Base-by-base conservation (phyloP, 1,140 invertebrate genomes). In the Andricus grossulariae region DNA sequence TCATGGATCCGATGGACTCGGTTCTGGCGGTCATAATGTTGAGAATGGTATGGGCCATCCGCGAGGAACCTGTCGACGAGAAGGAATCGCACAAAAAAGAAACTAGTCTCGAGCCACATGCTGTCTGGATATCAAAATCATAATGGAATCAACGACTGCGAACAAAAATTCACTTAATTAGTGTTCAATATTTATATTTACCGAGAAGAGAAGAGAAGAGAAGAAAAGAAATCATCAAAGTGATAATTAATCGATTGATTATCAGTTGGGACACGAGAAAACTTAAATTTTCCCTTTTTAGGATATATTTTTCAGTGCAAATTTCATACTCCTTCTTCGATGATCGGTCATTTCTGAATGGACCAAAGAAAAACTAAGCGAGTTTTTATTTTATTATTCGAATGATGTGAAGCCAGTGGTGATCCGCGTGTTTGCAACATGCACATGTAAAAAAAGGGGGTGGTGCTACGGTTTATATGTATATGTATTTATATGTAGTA, bases 1-100 rank as follows among this genome's bases (percentile, higher is more conserved):
- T 98, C 82, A 97, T 99, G 94, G 99, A 99, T 92, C 97, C 98
- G 0, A 89, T 98, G 32, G 98, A 99, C 90, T 97, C 97, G 90
- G 93, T 98, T 50, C 92, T 96, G 25, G 94, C 95, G 15, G 91
- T 95, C 45, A 92, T 95, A 78, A 94, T 96, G 88, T 90, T 95
- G 72, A 92, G 94, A 76, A 94, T 96, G 86, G 92, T 96, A 10
- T 77, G 85, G 19, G 89, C 90, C 1, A 86, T 91, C 70, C 88
- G 89, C 1, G 90, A 91, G 50, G 90, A 91, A 54, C 54, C 85
- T 3, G 25, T 75, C 1, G 89, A 91, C 13, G 89, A 90, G 54
- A 87, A 83, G 15, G 89, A 90, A 74, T 32, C 25, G 25, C 75
- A 87, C 74, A 89, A 88, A 75, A 87, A 84, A 55, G 89, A 90